Conservation (phyloP, 2,888 invertebrate species). For the Tenthredo distinguenda region DNA sequence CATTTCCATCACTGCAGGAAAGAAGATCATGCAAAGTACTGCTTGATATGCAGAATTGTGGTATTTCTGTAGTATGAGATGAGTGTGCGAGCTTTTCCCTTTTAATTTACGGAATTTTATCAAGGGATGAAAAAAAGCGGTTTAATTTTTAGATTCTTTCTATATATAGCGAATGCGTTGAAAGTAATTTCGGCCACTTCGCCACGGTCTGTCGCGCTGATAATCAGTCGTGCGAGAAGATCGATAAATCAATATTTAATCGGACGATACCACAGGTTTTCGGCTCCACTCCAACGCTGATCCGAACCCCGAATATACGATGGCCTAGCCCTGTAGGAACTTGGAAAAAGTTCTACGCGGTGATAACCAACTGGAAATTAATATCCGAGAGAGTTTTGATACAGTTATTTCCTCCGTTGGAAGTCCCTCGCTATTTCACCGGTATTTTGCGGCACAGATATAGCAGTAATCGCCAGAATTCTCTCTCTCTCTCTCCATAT, state of each 20-base stretch:
- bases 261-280: neutral
- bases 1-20: neutral
- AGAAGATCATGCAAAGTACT: neutral
- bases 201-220: neutral
- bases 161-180: neutral
- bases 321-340: neutral
- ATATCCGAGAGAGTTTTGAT: slow-evolving; percentile 35
- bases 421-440: neutral
- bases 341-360: slow-evolving; percentile 5
- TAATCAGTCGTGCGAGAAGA: slow-evolving; percentile 13
- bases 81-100: neutral
- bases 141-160: neutral
- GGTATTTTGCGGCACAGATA: neutral
- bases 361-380: slow-evolving; percentile 41
- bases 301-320: neutral
- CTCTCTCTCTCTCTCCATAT: slow-evolving; percentile 42
- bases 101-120: neutral
- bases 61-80: neutral
- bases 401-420: slow-evolving; percentile 16
- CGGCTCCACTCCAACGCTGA: neutral
- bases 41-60: slow-evolving; percentile 3
- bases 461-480: neutral
- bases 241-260: slow-evolving; percentile 31
- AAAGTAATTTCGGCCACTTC: slow-evolving; percentile 26
- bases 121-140: neutral